phyloP scores from a whole-genome alignment of 1,140 invertebrate species.

The Pissodes strobi region DNA sequence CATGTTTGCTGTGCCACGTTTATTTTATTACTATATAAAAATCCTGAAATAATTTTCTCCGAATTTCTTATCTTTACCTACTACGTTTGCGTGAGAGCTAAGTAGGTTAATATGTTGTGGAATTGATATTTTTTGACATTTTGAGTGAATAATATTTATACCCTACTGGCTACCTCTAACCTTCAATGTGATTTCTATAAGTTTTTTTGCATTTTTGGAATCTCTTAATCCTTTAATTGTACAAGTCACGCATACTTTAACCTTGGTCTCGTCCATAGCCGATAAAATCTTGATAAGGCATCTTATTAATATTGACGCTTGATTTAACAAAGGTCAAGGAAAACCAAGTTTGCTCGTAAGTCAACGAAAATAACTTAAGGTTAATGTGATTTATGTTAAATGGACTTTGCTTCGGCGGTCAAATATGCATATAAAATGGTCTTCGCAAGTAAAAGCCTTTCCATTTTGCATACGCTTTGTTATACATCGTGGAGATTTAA shows the following conservation, averaged over 20 bases:
- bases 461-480: not conserved
- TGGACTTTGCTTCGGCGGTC: too few relatives aligned
- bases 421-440: too few relatives aligned
- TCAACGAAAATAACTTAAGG: constrained; percentile 17
- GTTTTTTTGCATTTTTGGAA: not conserved
- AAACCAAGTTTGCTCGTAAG: not conserved
- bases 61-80: not conserved
- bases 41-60: too few relatives aligned
- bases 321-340: constrained; percentile 25
- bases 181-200: not conserved
- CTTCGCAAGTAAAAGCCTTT: not conserved
- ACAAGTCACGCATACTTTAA: constrained; percentile 18
- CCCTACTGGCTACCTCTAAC: not conserved
- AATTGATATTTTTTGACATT: constrained; percentile 2
- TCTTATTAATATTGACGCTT: constrained; percentile 25
- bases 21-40: too few relatives aligned
- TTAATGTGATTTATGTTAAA: constrained; percentile 20
- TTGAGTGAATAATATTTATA: too few relatives aligned
- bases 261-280: too few relatives aligned
- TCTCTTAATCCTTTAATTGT: constrained; percentile 1
- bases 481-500: too few relatives aligned
- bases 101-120: not conserved
- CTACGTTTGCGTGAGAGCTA: constrained; percentile 12
- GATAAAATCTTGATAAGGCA: constrained; percentile 19
- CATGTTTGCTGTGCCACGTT: too few relatives aligned